These are phyloP conservation scores for Pangasius larnaudii DNA, from an alignment of 2,797 vertebrate species.

Conservation along the genomic window DNA sequence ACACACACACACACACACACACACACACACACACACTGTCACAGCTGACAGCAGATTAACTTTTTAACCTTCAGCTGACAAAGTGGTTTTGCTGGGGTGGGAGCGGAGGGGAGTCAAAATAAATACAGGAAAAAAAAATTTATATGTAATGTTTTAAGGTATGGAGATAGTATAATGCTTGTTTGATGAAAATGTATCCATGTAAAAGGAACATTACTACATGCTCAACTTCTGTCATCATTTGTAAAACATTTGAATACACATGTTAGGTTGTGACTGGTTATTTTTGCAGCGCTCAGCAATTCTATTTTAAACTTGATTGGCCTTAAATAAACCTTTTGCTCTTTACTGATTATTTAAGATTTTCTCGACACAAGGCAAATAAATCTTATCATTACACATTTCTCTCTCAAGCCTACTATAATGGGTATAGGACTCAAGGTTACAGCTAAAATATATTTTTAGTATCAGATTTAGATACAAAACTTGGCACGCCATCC, in stretches of 20 bases:
- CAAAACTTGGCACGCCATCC: background rate
- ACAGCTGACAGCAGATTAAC: background rate
- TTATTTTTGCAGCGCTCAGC: background rate
- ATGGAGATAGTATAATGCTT: background rate
- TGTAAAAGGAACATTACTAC: background rate
- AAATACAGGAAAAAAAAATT: background rate
- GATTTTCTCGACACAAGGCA: background rate
- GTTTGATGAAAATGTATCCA: background rate
- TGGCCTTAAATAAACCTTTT: background rate
- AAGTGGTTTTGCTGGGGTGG: background rate
- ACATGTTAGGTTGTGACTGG: background rate
- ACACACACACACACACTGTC: background rate
- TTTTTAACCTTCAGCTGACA: background rate
- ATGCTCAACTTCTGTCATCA: background rate
- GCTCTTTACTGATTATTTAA: conserved; percentile 2
- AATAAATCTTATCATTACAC: background rate
- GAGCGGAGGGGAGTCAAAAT: background rate
- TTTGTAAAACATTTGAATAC: background rate
- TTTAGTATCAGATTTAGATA: background rate
- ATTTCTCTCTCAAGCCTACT: background rate
- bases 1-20: too few relatives aligned
- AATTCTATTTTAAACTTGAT: too few relatives aligned
- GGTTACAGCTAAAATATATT: background rate
- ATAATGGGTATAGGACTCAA: background rate
- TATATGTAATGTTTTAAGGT: background rate